Percentiles rank a stretch among this genome's conserved stretches.
These are phyloP conservation scores for Bombus sibiricus DNA, from an alignment of 1,140 invertebrate genomes.

Conservation along the genomic window DNA sequence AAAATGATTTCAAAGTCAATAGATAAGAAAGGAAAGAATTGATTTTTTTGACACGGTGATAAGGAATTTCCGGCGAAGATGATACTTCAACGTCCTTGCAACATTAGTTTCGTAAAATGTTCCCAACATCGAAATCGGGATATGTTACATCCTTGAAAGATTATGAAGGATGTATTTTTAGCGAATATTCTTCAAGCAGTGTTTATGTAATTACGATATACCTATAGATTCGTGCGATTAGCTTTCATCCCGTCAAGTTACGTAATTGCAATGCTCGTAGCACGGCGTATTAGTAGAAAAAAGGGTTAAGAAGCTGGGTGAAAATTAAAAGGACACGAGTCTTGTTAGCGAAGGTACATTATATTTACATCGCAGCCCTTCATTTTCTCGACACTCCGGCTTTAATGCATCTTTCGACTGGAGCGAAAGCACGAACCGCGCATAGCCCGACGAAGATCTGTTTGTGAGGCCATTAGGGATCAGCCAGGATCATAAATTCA, in stretches of 20 bases:
- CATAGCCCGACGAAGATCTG: constrained; percentile 79
- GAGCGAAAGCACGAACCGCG: constrained; percentile 44
- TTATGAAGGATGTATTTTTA: too few species aligned
- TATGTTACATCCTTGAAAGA: too few species aligned
- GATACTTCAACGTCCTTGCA: background rate
- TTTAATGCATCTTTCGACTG: constrained; percentile 44
- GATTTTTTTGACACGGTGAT: background rate
- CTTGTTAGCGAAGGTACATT: constrained; percentile 17
- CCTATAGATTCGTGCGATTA: background rate
- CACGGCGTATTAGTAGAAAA: background rate
- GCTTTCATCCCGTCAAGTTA: background rate
- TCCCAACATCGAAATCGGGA: background rate
- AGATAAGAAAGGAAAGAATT: background rate
- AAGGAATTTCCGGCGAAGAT: background rate
- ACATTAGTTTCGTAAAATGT: background rate
- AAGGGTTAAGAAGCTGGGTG: background rate
- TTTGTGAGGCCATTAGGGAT: constrained; percentile 80
- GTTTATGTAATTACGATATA: background rate
- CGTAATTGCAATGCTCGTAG: background rate
- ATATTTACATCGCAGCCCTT: constrained; percentile 32
- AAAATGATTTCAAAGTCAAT: background rate
- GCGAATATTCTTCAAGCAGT: background rate
- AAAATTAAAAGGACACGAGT: background rate
- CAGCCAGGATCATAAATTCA: constrained; percentile 76
- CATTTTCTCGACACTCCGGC: constrained; percentile 43